Percentiles rank a stretch among this genome's conserved stretches.
phyloP scores from a whole-genome alignment of 2,113 vertebrate species.

The Solea solea region DNA sequence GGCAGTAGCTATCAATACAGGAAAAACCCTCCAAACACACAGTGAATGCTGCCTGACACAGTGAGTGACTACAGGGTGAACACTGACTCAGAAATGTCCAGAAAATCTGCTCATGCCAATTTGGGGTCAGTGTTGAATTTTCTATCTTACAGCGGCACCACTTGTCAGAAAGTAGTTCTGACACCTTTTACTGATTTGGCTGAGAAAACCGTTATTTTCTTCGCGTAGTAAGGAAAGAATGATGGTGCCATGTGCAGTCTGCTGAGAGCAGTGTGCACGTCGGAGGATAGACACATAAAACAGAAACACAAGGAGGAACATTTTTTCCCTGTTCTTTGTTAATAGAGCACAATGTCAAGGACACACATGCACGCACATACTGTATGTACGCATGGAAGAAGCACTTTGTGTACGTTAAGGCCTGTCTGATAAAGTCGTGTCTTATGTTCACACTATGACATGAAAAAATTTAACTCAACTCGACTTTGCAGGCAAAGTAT shows the following conservation, averaged over 20 bases:
- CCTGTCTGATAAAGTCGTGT: no score
- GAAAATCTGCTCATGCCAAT: neutral
- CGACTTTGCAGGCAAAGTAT: no score
- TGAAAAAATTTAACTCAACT: no score
- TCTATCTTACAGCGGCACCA: neutral
- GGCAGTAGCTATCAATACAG: neutral
- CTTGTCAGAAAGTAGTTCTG: neutral
- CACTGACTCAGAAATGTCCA: neutral
- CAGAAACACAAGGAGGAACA: neutral
- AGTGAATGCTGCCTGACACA: neutral
- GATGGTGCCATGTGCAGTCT: constrained; percentile 9
- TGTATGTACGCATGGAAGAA: no score
- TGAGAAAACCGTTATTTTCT: neutral
- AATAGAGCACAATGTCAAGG: neutral
- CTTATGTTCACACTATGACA: no score
- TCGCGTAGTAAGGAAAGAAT: constrained; percentile 13
- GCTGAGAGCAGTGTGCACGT: constrained; percentile 5
- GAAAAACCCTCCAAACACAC: neutral
- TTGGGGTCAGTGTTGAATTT: neutral
- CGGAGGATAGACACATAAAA: neutral
- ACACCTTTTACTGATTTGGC: constrained; percentile 2
- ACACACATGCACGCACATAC: neutral
- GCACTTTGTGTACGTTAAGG: no score
- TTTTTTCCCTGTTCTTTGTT: no score
- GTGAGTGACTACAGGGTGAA: neutral